phyloP scores from a whole-genome alignment of 2,113 vertebrate species.

The Thamnaconus septentrionalis region DNA sequence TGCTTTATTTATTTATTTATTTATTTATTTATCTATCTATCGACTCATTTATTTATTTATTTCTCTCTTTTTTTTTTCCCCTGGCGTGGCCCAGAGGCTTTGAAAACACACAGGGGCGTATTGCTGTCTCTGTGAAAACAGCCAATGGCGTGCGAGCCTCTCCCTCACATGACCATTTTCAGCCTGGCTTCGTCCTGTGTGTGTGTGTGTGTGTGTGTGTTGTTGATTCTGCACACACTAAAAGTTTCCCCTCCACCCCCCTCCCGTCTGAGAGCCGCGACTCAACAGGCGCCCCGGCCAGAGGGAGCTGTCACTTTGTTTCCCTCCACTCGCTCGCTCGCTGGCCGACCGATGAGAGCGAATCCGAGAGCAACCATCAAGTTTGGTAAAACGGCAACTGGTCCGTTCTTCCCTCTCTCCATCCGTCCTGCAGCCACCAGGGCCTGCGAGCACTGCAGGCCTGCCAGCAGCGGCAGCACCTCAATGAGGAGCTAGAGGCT shows the following conservation, averaged over 20 bases:
- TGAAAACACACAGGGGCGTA: constrained; percentile 37
- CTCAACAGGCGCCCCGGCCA: too few relatives aligned
- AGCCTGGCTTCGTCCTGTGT: too few relatives aligned
- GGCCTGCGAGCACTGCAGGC: constrained; percentile 68
- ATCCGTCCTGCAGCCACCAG: constrained; percentile 70
- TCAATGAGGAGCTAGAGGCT: constrained; percentile 67
- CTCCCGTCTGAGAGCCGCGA: too few relatives aligned
- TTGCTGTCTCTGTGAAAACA: constrained; percentile 51
- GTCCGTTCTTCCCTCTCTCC: constrained; percentile 63
- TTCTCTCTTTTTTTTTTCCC: constrained; percentile 3
- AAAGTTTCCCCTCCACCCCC: too few relatives aligned
- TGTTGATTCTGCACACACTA: too few relatives aligned
- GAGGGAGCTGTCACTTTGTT: too few relatives aligned
- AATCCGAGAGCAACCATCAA: constrained; percentile 43
- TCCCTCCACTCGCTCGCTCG: too few relatives aligned
- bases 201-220: too few relatives aligned
- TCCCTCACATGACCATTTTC: constrained; percentile 51
- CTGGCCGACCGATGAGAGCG: constrained; percentile 42
- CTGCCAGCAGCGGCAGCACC: constrained; percentile 66
- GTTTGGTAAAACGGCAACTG: constrained; percentile 43
- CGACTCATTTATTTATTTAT: too few relatives aligned
- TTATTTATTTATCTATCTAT: too few relatives aligned
- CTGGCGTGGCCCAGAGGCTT: constrained; percentile 53
- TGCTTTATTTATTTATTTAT: constrained; percentile 19
- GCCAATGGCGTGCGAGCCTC: constrained; percentile 24